These are phyloP conservation scores for Tursiops truncatus DNA, from an alignment of 2,113 vertebrate genomes.

Conservation along the genomic window DNA sequence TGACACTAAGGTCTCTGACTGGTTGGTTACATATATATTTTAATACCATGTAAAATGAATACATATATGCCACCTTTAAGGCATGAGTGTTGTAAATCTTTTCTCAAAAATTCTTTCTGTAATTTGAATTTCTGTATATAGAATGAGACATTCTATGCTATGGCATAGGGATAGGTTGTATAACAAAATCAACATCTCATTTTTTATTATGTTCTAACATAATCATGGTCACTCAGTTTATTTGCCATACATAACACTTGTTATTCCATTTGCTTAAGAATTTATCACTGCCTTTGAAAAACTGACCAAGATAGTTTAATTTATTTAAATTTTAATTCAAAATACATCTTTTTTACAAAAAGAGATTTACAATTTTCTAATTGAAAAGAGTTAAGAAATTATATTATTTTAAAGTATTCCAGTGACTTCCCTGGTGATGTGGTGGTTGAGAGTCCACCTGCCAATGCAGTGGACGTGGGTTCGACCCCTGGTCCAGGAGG, in stretches of 20 bases:
- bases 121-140: neutral
- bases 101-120: neutral
- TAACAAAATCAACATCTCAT: conserved; percentile 43
- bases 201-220: conserved; percentile 54
- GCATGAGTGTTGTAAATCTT: neutral
- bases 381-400: neutral
- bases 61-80: neutral
- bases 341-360: neutral
- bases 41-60: neutral
- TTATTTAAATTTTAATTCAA: neutral
- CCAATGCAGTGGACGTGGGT: too few species aligned
- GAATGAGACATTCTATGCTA: neutral
- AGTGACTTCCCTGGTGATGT: neutral
- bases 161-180: neutral
- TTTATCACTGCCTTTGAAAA: conserved; percentile 43
- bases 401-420: neutral
- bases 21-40: neutral
- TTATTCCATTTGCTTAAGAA: conserved; percentile 20
- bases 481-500: too few species aligned
- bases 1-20: neutral
- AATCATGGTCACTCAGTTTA: conserved; percentile 42
- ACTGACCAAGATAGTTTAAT: accelerated
- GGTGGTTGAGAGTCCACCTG: too few species aligned
- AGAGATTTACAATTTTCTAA: neutral
- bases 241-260: conserved; percentile 20